Evolutionary conservation across 2,888 invertebrate genomes (phyloP), one percentile per base, ranked within the genome.

Genomic region (Parelbella ahira): DNA sequence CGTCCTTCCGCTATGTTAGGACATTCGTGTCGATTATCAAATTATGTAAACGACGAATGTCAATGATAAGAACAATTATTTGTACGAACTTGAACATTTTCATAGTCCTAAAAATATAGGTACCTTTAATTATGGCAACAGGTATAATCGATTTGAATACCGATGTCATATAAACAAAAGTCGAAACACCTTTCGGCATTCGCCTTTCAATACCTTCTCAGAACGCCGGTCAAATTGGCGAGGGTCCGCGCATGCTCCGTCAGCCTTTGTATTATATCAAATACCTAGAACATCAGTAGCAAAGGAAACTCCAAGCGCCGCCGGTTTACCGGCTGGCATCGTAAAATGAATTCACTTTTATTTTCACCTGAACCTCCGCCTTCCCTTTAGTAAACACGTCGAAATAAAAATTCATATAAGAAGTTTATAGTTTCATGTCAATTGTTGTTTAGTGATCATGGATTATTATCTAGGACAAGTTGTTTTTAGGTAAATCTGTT

Each of bases 171-270:
- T 34, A 6, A 34, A 21, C 33, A 42, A 34, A 60, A 49, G 48
- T 41, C 48, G 47, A 27, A 51, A 51, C 49, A 50, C 50, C 56
- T 56, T 49, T 47, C 55, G 53, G 47, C 49, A 49, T 54, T 45
- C 45, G 50, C 45, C 49, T 56, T 54, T 49, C 60, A 56, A 68
- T 72, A 65, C 49, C 48, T 55, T 54, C 41, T 48, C 54, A 59
- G 69, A 69, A 63, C 67, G 67, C 56, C 69, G 69, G 60, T 68
- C 76, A 69, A 78, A 70, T 81, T 81, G 84, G 83, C 76, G 58
- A 56, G 33, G 50, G 44, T 38, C 37, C 54, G 78, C 86, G 86
- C 86, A 87, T 84, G 86, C 81, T 49, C 78, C 56, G 39, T 42
- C 1, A 13, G 30, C 18, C 12, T 1, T 37, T 63, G 56, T 58